These are phyloP conservation scores for Drosophila diplacantha DNA, from an alignment of 2,888 invertebrate genomes.

Conservation along the genomic window DNA sequence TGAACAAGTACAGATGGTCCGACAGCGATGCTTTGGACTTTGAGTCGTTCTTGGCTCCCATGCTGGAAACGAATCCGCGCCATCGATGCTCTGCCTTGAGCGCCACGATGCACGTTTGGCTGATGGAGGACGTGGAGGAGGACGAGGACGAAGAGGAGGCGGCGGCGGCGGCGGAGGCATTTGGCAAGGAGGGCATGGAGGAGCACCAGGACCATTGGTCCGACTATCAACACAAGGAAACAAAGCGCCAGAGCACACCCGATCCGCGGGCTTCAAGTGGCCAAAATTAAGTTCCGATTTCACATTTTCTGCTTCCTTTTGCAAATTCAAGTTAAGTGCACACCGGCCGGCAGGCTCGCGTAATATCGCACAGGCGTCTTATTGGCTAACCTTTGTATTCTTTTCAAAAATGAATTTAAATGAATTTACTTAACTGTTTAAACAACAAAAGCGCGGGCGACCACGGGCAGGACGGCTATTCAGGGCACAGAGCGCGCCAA, in stretches of 20 bases:
- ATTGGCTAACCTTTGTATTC: not conserved
- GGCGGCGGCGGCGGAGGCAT: not conserved
- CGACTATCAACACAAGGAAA: not conserved
- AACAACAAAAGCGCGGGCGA: not conserved
- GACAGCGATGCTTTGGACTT: slow-evolving; percentile 91
- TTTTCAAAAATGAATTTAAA: not conserved
- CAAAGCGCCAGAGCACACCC: not conserved
- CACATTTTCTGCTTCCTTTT: not conserved
- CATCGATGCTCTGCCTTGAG: slow-evolving; percentile 93
- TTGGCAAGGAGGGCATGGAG: no score
- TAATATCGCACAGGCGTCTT: no score
- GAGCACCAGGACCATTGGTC: not conserved
- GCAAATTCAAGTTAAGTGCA: not conserved
- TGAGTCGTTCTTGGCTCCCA: slow-evolving; percentile 94
- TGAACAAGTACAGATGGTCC: slow-evolving; percentile 97
- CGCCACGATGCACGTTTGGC: slow-evolving; percentile 96
- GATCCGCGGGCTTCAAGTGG: not conserved
- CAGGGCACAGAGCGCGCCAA: not conserved
- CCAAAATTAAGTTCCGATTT: not conserved
- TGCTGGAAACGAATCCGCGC: slow-evolving; percentile 96
- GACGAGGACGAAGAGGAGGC: no score
- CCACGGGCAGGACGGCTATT: not conserved
- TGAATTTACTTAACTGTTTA: not conserved
- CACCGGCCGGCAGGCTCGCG: not conserved
- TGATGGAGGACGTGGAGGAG: slow-evolving; percentile 73